Base-by-base conservation (phyloP, 2,888 invertebrate genomes). In the Tipula unca region DNA sequence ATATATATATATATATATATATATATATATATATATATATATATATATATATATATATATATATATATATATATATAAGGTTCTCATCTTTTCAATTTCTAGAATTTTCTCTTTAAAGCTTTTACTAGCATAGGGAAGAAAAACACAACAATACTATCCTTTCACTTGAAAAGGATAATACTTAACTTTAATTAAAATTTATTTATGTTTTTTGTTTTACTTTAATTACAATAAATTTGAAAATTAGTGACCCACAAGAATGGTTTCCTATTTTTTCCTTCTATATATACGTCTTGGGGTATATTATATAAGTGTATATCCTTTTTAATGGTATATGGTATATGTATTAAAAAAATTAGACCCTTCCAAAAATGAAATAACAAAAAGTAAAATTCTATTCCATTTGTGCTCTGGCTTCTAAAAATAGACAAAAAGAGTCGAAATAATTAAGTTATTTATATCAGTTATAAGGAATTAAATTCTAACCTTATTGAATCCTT, bases 221-320 rank as follows among this genome's bases (percentile, higher is more conserved):
- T 69, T 69, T 69, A 69, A 69, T 69, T 69, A 69, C 69, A 69
- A 69, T 69, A 69, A 69, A 69, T 69, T 69, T 69, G 69, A 69
- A 69, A 69, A 69, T 69, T 69, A 69, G 69, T 69, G 69, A 69
- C 69, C 69, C 69, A 69, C 69, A 69, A 69, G 69, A 69, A 69
- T 69, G 69, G 69, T 25, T 69, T 69, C 69, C 20, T 69, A 69
- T 25, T 69, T 69, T 69, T 5, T 25, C 69, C 69, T 69, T 25
- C 10, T 10, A 48, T 10, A n/a, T 17, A 17, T 6, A 6, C 6
- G 32, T 48, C 8, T 17, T 48, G n/a, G n/a, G n/a, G n/a, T n/a
- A n/a, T 17, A 48, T 13, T 48, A 48, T 5, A 48, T 6, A 48
- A 17, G 69, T 25, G 69, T 69, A 69, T 25, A n/a, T 54, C 17